Evolutionary conservation across 2,888 invertebrate genomes (phyloP), one percentile per base, ranked within the genome.

Genomic region (Carterocephalus palaemon): DNA sequence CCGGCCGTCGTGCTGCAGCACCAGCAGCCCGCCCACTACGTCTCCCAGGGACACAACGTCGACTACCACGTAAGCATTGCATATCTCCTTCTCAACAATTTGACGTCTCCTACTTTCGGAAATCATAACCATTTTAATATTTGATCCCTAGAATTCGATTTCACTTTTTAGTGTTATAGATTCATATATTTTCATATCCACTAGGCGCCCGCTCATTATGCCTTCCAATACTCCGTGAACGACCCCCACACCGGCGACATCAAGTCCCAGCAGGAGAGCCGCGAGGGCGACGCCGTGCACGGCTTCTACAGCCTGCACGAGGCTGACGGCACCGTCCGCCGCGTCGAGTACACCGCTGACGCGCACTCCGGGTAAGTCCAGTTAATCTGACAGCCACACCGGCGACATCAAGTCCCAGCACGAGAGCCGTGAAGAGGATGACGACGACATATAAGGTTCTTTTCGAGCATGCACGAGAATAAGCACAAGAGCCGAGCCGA

Each of bases 221-320:
- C 76, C 58, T 84, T 80, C 60, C 72, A 78, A 54, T 84, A 86
- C 59, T 75, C 76, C 15, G 84, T 86, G 33, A 65, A 73, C 16
- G 86, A 85, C 53, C 68, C 70, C 4, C 80, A 83, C 56, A 85
- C 86, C 7, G 75, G 75, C 22, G 86, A 86, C 61, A 74, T 77
- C 54, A 90, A 90, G 76, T 88, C 88, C 63, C 90, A 90, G 56
- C 81, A 87, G 66, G 90, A 90, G 58, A 73, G 87, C n/a, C 83
- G 88, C 39, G 89, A 89, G 61, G 91, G 91, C 3, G 89, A 91
- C 59, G 88, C 88, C 20, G 91, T 91, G 50, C 88, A 89, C 67
- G 91, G 91, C 28, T 89, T 90, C 62, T 91, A 91, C 73, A 89
- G 88, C 15, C 76, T 90, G 29, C 89, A 89, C 22, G 90, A 90